Percentiles rank a stretch among this genome's conserved stretches.
Evolutionary conservation across 2,113 vertebrate genomes (phyloP).

Genomic region (Pseudopipra pipra): DNA sequence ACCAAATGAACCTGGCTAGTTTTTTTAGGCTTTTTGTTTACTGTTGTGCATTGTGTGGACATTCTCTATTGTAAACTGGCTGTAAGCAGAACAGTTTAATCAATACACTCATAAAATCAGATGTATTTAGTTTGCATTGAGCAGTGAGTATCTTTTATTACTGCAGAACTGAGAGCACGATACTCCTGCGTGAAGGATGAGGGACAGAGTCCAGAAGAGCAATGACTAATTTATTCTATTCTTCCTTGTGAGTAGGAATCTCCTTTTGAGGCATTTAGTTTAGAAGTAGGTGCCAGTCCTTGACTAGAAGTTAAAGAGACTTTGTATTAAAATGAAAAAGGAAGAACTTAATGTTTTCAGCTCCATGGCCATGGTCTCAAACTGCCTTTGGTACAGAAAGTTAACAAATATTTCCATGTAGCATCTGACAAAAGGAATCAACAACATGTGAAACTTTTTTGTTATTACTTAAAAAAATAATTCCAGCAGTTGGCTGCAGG

Average conservation of each 20-base stretch:
- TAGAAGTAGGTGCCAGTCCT: not conserved
- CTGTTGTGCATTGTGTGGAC: not conserved
- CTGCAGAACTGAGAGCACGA: not conserved
- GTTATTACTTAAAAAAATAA: not conserved
- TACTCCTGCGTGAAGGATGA: not conserved
- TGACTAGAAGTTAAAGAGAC: not conserved
- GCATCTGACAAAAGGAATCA: not conserved
- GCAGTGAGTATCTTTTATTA: not conserved
- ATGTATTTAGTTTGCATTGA: not conserved
- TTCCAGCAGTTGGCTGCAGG: not conserved
- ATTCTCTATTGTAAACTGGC: not conserved
- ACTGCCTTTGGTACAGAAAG: not conserved
- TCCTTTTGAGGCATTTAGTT: not conserved
- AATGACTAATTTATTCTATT: not conserved
- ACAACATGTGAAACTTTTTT: not conserved
- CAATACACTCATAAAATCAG: not conserved
- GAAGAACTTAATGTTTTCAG: not conserved
- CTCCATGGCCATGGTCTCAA: fast-evolving
- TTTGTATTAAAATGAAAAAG: not conserved
- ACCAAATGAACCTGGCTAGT: not conserved
- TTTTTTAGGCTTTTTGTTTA: not conserved
- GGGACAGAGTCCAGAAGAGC: not conserved
- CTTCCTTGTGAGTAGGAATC: not conserved
- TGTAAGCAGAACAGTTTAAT: not conserved
- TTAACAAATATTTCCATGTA: not conserved